These are phyloP conservation scores for Tupiocoris notatus DNA, from an alignment of 2,888 invertebrate species.

Conservation along the genomic window DNA sequence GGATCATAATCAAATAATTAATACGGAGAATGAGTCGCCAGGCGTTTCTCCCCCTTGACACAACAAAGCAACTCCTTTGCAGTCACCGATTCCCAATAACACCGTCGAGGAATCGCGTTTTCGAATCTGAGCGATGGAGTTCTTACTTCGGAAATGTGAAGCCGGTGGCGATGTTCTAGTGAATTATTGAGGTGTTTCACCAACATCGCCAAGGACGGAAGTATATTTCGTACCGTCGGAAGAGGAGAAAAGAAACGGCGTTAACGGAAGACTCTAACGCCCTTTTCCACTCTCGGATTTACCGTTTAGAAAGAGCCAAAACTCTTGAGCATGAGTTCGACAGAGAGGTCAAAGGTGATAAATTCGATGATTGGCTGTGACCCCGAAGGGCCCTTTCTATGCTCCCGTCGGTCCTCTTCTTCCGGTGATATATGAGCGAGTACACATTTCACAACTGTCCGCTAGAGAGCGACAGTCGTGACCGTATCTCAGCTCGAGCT, in stretches of 20 bases:
- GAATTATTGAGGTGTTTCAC: background rate
- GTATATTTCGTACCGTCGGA: background rate
- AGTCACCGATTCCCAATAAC: no score
- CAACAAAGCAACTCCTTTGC: no score
- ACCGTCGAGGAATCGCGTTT: no score
- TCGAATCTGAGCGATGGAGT: background rate
- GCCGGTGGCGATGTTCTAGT: background rate
- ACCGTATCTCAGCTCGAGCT: background rate
- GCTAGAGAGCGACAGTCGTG: background rate
- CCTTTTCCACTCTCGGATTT: background rate
- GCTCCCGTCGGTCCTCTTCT: background rate
- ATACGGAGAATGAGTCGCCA: no score
- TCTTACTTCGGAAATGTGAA: background rate
- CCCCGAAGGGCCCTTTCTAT: no score
- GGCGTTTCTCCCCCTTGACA: no score
- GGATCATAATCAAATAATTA: no score
- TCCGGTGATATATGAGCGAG: background rate
- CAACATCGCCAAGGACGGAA: background rate
- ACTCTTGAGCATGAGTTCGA: background rate
- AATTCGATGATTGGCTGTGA: background rate
- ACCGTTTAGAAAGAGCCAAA: background rate
- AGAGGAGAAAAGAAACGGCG: background rate
- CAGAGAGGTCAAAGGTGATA: background rate
- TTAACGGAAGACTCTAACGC: background rate
- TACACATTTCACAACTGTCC: background rate